A percentile compares a stretch with the other conserved stretches of the same genome.
Conservation (phyloP, 2,113 vertebrate species). For the Orthonyx spaldingii region DNA sequence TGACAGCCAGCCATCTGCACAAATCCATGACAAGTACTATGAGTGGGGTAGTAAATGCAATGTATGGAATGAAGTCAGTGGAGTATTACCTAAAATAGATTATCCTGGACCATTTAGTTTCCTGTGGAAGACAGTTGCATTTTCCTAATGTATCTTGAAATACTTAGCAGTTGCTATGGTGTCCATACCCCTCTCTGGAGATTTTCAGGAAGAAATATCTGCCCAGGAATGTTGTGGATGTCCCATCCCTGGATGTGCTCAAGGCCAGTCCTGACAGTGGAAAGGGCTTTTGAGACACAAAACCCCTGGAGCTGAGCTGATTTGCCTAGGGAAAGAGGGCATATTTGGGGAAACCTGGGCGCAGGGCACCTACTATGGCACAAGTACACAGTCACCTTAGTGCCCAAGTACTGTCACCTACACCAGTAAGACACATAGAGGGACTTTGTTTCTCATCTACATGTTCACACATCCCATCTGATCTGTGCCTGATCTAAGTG, state of each 20-base stretch:
- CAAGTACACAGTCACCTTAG: not conserved
- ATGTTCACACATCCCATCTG: not conserved
- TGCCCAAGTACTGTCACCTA: not conserved
- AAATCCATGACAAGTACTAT: not conserved
- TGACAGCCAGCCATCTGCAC: not conserved
- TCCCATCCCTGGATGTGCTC: not conserved
- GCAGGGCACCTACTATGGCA: not conserved
- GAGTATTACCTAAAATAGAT: not conserved
- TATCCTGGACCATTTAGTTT: not conserved
- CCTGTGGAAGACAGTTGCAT: not conserved
- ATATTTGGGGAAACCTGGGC: not conserved
- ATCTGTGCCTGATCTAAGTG: not conserved
- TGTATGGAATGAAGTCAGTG: not conserved
- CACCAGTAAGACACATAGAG: rapidly evolving
- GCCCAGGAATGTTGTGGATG: not conserved
- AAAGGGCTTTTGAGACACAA: not conserved
- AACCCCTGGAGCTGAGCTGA: not conserved
- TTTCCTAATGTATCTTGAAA: not conserved
- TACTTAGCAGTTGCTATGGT: not conserved
- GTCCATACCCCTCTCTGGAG: not conserved
- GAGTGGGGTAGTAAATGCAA: not conserved
- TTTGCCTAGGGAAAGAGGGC: not conserved
- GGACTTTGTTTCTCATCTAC: not conserved
- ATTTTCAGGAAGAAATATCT: not conserved
- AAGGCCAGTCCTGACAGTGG: not conserved